phyloP scores from a whole-genome alignment of 2,113 vertebrate species.

The Cyrtonyx montezumae region DNA sequence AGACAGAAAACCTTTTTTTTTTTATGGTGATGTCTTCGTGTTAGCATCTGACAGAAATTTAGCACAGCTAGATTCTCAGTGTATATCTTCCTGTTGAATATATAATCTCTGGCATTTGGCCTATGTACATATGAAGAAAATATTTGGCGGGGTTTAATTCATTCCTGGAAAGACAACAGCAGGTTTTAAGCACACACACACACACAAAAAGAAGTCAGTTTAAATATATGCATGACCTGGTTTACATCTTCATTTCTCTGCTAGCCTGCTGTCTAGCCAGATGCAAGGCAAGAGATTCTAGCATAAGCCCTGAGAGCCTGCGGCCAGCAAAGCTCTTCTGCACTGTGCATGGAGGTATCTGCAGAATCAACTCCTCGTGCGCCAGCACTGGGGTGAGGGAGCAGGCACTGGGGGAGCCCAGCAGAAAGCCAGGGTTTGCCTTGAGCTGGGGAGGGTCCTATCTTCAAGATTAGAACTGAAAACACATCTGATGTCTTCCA shows the following conservation, averaged over 20 bases:
- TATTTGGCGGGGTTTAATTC: not conserved
- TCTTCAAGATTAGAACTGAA: not conserved
- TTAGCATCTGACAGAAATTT: not conserved
- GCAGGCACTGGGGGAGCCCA: not conserved
- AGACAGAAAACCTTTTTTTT: not conserved
- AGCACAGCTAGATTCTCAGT: not conserved
- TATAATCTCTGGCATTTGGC: not conserved
- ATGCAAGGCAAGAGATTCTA: not conserved
- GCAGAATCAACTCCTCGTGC: not conserved
- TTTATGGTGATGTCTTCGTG: not conserved
- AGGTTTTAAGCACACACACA: slow-evolving; percentile 7
- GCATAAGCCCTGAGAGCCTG: not conserved
- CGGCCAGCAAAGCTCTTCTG: not conserved
- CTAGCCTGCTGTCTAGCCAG: not conserved
- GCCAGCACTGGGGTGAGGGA: not conserved
- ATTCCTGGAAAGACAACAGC: slow-evolving; percentile 36
- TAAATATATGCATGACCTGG: not conserved
- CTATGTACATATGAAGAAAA: slow-evolving; percentile 2
- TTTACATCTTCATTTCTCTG: slow-evolving; percentile 10
- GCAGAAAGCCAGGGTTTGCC: not conserved
- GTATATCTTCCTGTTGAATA: not conserved
- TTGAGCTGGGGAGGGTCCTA: not conserved
- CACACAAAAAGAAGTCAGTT: not conserved
- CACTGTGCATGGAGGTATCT: not conserved
- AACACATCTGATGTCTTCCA: not conserved